Evolutionary conservation across 2,888 invertebrate species (phyloP).

Genomic region (Zootermopsis nevadensis): DNA sequence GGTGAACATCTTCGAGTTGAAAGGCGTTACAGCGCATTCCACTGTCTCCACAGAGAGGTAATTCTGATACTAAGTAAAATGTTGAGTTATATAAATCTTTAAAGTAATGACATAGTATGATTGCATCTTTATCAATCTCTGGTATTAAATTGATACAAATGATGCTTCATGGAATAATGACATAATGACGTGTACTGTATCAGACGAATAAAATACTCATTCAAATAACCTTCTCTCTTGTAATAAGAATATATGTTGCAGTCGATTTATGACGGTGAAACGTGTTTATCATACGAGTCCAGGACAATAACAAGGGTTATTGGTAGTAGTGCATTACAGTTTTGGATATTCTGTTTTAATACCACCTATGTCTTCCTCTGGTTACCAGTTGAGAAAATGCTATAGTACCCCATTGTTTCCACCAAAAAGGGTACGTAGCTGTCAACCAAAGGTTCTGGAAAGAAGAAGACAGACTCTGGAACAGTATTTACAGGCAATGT

Average conservation of each 20-base stretch:
- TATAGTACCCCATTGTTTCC: conserved; percentile 69
- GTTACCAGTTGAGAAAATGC: conserved; percentile 65
- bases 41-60: conserved; percentile 68
- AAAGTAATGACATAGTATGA: too few species aligned
- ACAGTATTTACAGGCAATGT: conserved; percentile 67
- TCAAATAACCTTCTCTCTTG: neutral
- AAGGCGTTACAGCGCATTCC: conserved; percentile 70
- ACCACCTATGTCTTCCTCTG: conserved; percentile 19
- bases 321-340: too few species aligned
- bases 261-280: too few species aligned
- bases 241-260: too few species aligned
- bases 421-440: conserved; percentile 69
- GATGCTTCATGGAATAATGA: too few species aligned
- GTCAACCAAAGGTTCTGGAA: conserved; percentile 69
- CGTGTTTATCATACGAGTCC: too few species aligned
- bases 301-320: too few species aligned
- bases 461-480: conserved; percentile 67
- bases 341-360: neutral
- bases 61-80: conserved; percentile 25
- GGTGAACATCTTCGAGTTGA: conserved; percentile 63
- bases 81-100: neutral
- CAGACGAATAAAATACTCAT: neutral
- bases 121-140: too few species aligned
- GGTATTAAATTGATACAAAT: too few species aligned
- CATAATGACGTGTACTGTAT: neutral